Percentiles rank a stretch among this genome's conserved stretches.
phyloP scores from a whole-genome alignment of 2,888 invertebrate species.

The Saturnia pavonia region DNA sequence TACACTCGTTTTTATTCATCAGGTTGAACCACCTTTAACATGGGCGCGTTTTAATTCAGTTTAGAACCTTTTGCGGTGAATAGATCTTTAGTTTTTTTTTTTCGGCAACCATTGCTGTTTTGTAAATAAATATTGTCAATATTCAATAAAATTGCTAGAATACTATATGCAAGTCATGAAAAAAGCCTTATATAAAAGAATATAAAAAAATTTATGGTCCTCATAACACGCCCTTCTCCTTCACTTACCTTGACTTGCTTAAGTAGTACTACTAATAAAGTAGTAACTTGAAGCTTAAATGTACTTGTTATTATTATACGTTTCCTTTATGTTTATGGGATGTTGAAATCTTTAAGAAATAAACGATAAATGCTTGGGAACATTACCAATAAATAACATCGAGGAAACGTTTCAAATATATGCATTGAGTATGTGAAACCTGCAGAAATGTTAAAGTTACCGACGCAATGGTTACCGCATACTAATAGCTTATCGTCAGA shows the following conservation, averaged over 20 bases:
- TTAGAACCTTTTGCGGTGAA: too few species aligned
- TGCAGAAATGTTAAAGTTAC: neutral
- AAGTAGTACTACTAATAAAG: constrained; percentile 28
- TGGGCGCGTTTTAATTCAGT: too few species aligned
- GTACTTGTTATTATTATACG: neutral
- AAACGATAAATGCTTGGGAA: neutral
- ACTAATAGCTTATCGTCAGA: neutral
- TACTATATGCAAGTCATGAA: neutral
- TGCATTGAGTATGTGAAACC: neutral
- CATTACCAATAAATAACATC: neutral
- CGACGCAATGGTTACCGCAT: too few species aligned
- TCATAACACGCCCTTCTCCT: constrained; percentile 36
- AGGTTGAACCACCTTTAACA: too few species aligned
- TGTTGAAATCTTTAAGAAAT: neutral
- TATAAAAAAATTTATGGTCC: neutral
- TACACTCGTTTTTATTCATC: too few species aligned
- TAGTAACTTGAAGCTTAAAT: neutral
- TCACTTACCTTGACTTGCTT: constrained; percentile 37
- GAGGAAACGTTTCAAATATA: neutral
- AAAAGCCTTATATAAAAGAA: neutral
- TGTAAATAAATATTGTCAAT: neutral
- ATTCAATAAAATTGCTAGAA: neutral
- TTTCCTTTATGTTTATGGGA: neutral
- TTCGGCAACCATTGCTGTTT: neutral
- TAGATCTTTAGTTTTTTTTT: too few species aligned